phyloP scores from a whole-genome alignment of 53 echinoderm and acorn worm species.

The Echinarachnius parma region DNA sequence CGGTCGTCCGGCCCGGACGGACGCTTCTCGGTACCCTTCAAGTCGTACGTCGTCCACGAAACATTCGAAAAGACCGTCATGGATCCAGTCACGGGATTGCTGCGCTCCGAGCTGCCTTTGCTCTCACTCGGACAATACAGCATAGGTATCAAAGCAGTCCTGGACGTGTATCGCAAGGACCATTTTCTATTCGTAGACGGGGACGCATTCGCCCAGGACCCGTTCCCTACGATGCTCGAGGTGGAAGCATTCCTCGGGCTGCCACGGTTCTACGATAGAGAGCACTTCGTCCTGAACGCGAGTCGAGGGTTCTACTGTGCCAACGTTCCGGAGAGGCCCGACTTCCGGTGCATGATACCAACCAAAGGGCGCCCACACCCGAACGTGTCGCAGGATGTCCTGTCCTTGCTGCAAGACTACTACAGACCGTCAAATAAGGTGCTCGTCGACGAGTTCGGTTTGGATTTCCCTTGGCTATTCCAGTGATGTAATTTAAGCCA shows the following conservation, averaged over 20 bases:
- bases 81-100: too few species aligned
- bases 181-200: conserved; percentile 28
- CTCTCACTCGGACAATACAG: neutral
- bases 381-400: neutral
- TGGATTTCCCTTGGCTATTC: conserved; percentile 21
- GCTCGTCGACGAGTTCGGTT: neutral
- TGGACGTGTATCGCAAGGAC: conserved; percentile 1
- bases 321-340: conserved; percentile 21
- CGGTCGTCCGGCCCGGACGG: neutral
- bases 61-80: conserved; percentile 35
- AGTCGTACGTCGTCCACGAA: conserved; percentile 8
- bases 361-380: conserved; percentile 32
- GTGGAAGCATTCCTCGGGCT: conserved; percentile 13
- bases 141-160: neutral
- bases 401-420: conserved; percentile 2
- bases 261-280: conserved; percentile 23
- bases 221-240: conserved; percentile 12
- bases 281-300: conserved; percentile 7
- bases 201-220: conserved; percentile 23
- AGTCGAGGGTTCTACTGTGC: conserved; percentile 20
- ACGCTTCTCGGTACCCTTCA: conserved; percentile 1
- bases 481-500: neutral
- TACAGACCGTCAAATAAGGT: conserved; percentile 28
- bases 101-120: too few species aligned
- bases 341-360: conserved; percentile 18